Conservation (phyloP, 2,888 invertebrate genomes). For the Xestoiulus laeticollis region DNA sequence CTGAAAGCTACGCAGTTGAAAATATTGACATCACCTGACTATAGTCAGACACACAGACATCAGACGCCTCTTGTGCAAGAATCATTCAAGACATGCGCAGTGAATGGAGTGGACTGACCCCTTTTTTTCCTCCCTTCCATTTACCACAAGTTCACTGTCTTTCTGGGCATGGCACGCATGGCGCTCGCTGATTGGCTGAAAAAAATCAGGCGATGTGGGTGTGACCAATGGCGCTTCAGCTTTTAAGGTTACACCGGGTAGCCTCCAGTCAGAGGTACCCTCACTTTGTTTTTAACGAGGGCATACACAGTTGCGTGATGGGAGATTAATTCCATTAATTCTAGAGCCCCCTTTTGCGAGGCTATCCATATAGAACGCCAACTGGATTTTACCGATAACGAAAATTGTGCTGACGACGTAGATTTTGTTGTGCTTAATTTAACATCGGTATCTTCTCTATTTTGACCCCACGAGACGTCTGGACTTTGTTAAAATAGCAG, state of each 20-base stretch:
- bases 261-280: neutral
- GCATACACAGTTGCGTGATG: neutral
- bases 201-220: slow-evolving; percentile 52
- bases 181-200: slow-evolving; percentile 17
- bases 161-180: neutral
- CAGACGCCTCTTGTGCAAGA: neutral
- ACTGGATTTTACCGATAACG: neutral
- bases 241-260: slow-evolving; percentile 12
- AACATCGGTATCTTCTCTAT: neutral
- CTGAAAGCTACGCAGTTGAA: neutral
- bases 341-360: neutral
- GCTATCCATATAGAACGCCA: neutral
- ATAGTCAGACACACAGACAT: neutral
- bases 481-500: slow-evolving; percentile 7
- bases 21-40: slow-evolving; percentile 29
- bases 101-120: slow-evolving; percentile 11
- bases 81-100: neutral
- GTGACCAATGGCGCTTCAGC: slow-evolving; percentile 42
- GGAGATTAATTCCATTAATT: too few species aligned
- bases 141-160: neutral
- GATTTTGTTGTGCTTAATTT: neutral
- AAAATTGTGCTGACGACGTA: neutral
- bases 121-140: neutral
- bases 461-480: neutral
- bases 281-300: neutral